Evolutionary conservation across 2,797 vertebrate species (phyloP).

Genomic region (Melanotaenia pygmaea): DNA sequence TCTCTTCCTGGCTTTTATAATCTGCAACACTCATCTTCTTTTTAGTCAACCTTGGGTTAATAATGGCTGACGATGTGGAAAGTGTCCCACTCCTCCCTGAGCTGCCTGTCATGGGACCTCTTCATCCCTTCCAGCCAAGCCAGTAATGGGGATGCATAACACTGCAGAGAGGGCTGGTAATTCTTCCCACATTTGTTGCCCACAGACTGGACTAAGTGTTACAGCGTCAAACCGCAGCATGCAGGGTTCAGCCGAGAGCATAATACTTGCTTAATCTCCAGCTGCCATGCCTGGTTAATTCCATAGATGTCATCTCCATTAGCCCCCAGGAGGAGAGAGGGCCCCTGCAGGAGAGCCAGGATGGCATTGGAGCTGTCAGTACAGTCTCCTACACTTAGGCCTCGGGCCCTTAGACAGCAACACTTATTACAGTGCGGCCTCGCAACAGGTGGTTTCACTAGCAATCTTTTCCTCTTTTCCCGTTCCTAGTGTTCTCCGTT

Average conservation of each 20-base stretch:
- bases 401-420: background rate
- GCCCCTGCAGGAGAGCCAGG: slow-evolving; percentile 33
- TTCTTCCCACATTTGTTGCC: slow-evolving; percentile 75
- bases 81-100: slow-evolving; percentile 34
- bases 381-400: slow-evolving; percentile 36
- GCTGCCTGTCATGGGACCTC: slow-evolving; percentile 34
- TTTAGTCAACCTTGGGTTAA: slow-evolving; percentile 36
- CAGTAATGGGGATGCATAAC: slow-evolving; percentile 54
- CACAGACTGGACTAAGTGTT: slow-evolving; percentile 64
- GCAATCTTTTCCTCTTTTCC: slow-evolving; percentile 18
- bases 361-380: slow-evolving; percentile 62
- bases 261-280: slow-evolving; percentile 65
- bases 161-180: slow-evolving; percentile 54
- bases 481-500: slow-evolving; percentile 66
- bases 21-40: slow-evolving; percentile 20
- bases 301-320: slow-evolving; percentile 61
- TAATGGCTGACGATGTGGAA: slow-evolving; percentile 69
- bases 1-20: slow-evolving; percentile 23
- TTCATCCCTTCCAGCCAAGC: slow-evolving; percentile 49
- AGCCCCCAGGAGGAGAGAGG: slow-evolving; percentile 26
- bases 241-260: slow-evolving; percentile 35
- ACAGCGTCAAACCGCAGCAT: slow-evolving; percentile 64
- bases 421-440: slow-evolving; percentile 4
- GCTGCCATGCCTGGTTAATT: slow-evolving; percentile 65
- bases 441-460: slow-evolving; percentile 62